A percentile compares a stretch with the other conserved stretches of the same genome.
Evolutionary conservation across 1,140 invertebrate species (phyloP).

Genomic region (Trissolcus basalis): DNA sequence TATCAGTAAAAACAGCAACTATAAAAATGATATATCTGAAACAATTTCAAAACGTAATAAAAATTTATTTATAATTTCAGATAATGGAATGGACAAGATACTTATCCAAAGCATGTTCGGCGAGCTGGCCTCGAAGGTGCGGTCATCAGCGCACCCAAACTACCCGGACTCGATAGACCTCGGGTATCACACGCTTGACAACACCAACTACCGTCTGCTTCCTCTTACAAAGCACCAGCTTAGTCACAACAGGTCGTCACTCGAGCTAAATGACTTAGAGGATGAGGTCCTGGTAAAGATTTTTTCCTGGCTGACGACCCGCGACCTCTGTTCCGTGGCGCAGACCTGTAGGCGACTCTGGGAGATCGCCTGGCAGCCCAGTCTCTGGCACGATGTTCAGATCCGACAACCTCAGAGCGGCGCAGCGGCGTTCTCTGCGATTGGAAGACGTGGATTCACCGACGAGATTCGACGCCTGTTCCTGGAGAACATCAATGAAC

Average conservation of each 20-base stretch:
- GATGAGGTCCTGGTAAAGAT: slow-evolving; percentile 80
- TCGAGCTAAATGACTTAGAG: slow-evolving; percentile 68
- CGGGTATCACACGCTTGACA: slow-evolving; percentile 72
- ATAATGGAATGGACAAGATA: slow-evolving; percentile 73
- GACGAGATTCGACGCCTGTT: slow-evolving; percentile 80
- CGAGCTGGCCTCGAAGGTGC: slow-evolving; percentile 53
- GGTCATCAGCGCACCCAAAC: slow-evolving; percentile 59
- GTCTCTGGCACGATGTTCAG: slow-evolving; percentile 85
- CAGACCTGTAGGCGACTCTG: slow-evolving; percentile 89
- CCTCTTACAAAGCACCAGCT: slow-evolving; percentile 1
- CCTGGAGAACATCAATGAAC: slow-evolving; percentile 84
- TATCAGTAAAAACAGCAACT: too few species aligned
- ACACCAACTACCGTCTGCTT: slow-evolving; percentile 66
- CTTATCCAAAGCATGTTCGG: slow-evolving; percentile 65
- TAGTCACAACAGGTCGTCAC: background rate
- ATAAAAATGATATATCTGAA: too few species aligned
- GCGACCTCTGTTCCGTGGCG: slow-evolving; percentile 86
- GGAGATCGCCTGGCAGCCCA: slow-evolving; percentile 87
- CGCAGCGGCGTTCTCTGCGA: slow-evolving; percentile 76
- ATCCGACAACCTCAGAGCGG: slow-evolving; percentile 79
- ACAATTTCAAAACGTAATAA: too few species aligned
- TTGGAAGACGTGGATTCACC: slow-evolving; percentile 77
- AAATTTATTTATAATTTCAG: slow-evolving; percentile 37
- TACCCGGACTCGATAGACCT: slow-evolving; percentile 70
- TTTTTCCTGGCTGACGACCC: slow-evolving; percentile 85